Conservation (phyloP, 2,888 invertebrate genomes). For the Epirrita christyi region DNA sequence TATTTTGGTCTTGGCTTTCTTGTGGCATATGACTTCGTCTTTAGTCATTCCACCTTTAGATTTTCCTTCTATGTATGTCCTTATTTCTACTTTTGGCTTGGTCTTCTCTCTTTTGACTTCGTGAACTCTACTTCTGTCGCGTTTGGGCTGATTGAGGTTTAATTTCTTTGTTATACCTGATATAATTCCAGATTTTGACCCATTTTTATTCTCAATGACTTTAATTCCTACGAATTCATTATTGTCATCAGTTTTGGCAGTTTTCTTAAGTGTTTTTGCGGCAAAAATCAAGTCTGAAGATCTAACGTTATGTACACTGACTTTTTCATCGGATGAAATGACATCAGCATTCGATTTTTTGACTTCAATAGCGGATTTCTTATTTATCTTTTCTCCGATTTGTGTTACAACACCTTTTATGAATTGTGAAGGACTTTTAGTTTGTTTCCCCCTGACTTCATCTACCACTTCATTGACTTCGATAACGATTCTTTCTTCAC, state of each 20-base stretch:
- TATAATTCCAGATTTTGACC: slow-evolving; percentile 62
- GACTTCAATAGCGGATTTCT: slow-evolving; percentile 46
- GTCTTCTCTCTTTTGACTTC: slow-evolving; percentile 47
- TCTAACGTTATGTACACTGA: slow-evolving; percentile 65
- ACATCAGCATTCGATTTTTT: slow-evolving; percentile 40
- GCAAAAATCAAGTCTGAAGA: slow-evolving; percentile 66
- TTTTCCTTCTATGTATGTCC: slow-evolving; percentile 71
- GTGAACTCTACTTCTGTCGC: slow-evolving; percentile 56
- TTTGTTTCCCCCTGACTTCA: slow-evolving; percentile 46
- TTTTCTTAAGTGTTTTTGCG: slow-evolving; percentile 61
- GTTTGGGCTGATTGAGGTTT: slow-evolving; percentile 69
- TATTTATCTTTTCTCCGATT: slow-evolving; percentile 58
- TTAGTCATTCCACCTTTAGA: slow-evolving; percentile 62
- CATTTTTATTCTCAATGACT: slow-evolving; percentile 44
- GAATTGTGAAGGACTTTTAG: slow-evolving; percentile 62
- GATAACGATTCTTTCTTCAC: slow-evolving; percentile 67
- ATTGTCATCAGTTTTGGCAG: slow-evolving; percentile 40
- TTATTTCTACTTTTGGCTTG: slow-evolving; percentile 72
- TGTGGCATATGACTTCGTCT: slow-evolving; percentile 72
- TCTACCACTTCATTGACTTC: slow-evolving; percentile 51
- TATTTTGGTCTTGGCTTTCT: slow-evolving; percentile 76
- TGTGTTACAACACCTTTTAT: slow-evolving; percentile 59
- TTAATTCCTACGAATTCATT: slow-evolving; percentile 35
- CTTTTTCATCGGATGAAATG: slow-evolving; percentile 48
- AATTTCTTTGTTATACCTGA: slow-evolving; percentile 69